phyloP scores from a whole-genome alignment of 2,113 vertebrate genomes.

The Boleophthalmus pectinirostris region DNA sequence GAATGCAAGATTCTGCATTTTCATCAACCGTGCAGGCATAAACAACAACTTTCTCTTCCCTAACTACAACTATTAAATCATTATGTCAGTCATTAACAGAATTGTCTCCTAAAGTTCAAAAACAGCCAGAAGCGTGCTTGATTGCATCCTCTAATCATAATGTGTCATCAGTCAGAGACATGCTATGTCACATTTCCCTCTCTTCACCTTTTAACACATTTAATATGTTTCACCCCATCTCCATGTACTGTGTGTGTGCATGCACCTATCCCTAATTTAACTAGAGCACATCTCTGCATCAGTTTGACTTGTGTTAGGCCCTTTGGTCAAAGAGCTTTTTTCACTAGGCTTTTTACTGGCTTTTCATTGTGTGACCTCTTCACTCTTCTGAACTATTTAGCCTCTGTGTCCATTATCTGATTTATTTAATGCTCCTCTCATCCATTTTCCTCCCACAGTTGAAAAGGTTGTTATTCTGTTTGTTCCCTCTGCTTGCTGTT shows the following conservation, averaged over 20 bases:
- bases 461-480: constrained; percentile 42
- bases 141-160: constrained; percentile 20
- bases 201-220: not conserved
- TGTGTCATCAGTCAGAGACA: not conserved
- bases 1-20: constrained; percentile 7
- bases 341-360: constrained; percentile 29
- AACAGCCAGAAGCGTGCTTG: constrained; percentile 24
- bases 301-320: constrained; percentile 31
- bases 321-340: constrained; percentile 45
- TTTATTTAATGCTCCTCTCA: constrained; percentile 36
- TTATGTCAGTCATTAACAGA: constrained; percentile 32
- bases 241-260: constrained; percentile 35
- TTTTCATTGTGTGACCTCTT: constrained; percentile 50
- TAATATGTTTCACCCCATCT: constrained; percentile 1
- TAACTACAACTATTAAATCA: constrained; percentile 17
- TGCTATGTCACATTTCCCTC: not conserved
- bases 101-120: constrained; percentile 31
- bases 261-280: constrained; percentile 8
- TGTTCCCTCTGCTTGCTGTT: not conserved
- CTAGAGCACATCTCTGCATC: constrained; percentile 23
- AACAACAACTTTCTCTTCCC: constrained; percentile 14
- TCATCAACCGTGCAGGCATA: constrained; percentile 4
- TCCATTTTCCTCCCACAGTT: constrained; percentile 34
- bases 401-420: constrained; percentile 44
- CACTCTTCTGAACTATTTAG: constrained; percentile 32